These are phyloP conservation scores for Rhinatrema bivittatum DNA, from an alignment of 2,797 vertebrate genomes.

Conservation along the genomic window DNA sequence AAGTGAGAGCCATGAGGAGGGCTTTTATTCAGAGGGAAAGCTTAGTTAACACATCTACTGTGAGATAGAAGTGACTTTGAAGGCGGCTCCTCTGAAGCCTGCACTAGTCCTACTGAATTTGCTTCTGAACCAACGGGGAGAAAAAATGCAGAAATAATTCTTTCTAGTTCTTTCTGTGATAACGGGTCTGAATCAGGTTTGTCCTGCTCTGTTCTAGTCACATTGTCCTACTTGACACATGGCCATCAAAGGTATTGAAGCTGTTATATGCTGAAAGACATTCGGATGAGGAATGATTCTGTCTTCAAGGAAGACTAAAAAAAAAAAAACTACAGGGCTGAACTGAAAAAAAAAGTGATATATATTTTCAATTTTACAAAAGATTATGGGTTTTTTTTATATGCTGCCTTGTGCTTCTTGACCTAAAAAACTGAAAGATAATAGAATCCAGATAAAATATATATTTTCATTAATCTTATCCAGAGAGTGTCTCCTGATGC, in stretches of 20 bases:
- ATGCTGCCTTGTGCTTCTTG: slow-evolving; percentile 42
- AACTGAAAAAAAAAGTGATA: slow-evolving; percentile 11
- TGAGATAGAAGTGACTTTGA: too few species aligned
- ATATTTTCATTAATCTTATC: slow-evolving; percentile 23
- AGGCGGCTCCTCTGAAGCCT: too few species aligned
- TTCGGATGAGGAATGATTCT: too few species aligned
- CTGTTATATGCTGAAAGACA: background rate
- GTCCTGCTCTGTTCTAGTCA: background rate
- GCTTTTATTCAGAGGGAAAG: too few species aligned
- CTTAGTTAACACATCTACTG: too few species aligned
- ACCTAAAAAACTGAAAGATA: slow-evolving; percentile 38
- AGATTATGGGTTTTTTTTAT: slow-evolving; percentile 34
- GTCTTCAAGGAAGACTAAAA: background rate
- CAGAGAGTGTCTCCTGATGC: background rate
- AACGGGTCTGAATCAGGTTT: too few species aligned
- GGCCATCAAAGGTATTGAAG: background rate
- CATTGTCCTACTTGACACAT: background rate
- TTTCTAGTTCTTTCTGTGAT: too few species aligned
- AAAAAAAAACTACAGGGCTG: accelerated
- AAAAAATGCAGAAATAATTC: too few species aligned
- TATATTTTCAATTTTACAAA: slow-evolving; percentile 42
- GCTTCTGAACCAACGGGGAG: too few species aligned
- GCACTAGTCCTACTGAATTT: too few species aligned
- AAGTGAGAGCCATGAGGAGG: too few species aligned
- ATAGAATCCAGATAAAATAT: slow-evolving; percentile 39